Evolutionary conservation across 2,113 vertebrate genomes (phyloP), one percentile per base, ranked within the genome.

Genomic region (Malurus elegans): DNA sequence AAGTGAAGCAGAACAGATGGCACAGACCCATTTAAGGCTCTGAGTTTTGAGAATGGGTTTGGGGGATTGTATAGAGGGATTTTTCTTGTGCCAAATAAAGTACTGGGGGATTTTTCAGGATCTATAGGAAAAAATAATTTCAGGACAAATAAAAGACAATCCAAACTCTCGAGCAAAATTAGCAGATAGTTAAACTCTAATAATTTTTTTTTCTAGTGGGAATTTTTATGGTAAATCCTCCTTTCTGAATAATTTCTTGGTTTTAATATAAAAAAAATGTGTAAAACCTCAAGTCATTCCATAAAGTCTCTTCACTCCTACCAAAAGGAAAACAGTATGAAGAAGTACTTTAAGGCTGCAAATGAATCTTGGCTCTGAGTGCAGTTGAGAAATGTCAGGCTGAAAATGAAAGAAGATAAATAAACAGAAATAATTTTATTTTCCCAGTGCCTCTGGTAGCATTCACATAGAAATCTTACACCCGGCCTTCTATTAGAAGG

Each of bases 1-100:
- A 94, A 85, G 57, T 75, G 91, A 87, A 81, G 45, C 58, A n/a
- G 34, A 89, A 85, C 93, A 96, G 93, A 96, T 91, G 90, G 91
- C 66, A 79, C 6, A 85, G 79, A 86, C 56, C 75, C 66, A 66
- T 53, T 89, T 86, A 93, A 86, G 80, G 47, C 40, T 76, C 64
- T 57, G 53, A 75, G n/a, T 91, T 94, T 85, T 70, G 67, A 76
- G 71, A 85, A 82, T 50, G 50, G 70, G 62, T 79, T 91, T 69
- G 40, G 26, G 54, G 64, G 71, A 54, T 40, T 83, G 50, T 44
- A 82, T 18, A 50, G 75, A 48, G 24, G 3, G 10, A 56, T 69
- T 74, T 84, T 69, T 71, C 34, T 66, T 88, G n/a, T 44, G 66
- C 66, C 81, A 94, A 84, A 72, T 47, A 69, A 91, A 90, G 32